phyloP scores from a whole-genome alignment of 2,113 vertebrate species.

The Oryctolagus cuniculus region DNA sequence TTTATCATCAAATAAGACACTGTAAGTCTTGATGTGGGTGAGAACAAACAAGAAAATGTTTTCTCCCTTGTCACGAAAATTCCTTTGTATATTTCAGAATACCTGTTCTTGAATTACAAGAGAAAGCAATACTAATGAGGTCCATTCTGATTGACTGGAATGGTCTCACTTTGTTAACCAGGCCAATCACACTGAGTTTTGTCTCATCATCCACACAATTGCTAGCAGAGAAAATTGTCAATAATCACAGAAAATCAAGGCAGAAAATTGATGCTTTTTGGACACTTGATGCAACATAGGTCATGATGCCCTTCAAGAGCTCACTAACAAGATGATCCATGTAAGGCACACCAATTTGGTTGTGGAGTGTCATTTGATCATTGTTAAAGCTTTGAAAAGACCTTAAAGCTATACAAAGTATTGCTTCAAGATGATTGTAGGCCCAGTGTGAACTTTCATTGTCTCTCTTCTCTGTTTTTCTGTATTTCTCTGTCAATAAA shows the following conservation, averaged over 20 bases:
- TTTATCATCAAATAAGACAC: constrained; percentile 57
- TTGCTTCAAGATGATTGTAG: constrained; percentile 34
- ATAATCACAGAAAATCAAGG: constrained; percentile 82
- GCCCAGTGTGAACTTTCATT: not conserved
- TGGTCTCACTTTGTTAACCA: constrained; percentile 61
- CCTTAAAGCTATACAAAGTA: not conserved
- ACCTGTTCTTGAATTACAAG: constrained; percentile 14
- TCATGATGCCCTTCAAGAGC: constrained; percentile 69
- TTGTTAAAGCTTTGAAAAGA: constrained; percentile 63
- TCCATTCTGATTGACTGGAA: constrained; percentile 3
- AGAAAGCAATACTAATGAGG: constrained; percentile 49
- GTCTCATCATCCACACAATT: constrained; percentile 67
- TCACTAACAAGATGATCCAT: constrained; percentile 73
- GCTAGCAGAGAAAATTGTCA: constrained; percentile 80
- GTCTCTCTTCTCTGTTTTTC: not conserved
- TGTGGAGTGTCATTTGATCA: constrained; percentile 54
- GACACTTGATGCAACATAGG: constrained; percentile 62
- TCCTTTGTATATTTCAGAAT: constrained; percentile 43
- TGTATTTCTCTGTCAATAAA: constrained; percentile 23
- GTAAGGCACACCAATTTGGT: constrained; percentile 56
- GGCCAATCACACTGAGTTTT: constrained; percentile 65
- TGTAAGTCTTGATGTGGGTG: not conserved
- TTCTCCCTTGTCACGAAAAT: constrained; percentile 12
- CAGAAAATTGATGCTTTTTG: constrained; percentile 80
- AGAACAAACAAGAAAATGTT: constrained; percentile 64